Percentiles rank a stretch among this genome's conserved stretches.
phyloP scores from a whole-genome alignment of 2,797 vertebrate species.

The Macrochelys suwanniensis region DNA sequence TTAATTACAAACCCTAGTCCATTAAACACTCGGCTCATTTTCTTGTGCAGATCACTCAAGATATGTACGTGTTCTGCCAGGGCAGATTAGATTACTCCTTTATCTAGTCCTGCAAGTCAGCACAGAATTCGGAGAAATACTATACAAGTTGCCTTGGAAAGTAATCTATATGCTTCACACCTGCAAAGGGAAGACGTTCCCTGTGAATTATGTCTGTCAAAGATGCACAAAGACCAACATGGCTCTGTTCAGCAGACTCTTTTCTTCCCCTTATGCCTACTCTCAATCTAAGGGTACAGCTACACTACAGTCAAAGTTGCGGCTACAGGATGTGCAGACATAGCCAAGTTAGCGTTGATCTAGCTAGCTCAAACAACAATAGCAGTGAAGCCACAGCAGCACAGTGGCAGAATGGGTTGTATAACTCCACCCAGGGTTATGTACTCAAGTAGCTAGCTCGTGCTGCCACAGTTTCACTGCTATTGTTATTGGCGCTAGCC shows the following conservation, averaged over 20 bases:
- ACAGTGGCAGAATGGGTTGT: too few relatives aligned
- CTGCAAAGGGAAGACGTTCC: not conserved
- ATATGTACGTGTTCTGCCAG: conserved; percentile 33
- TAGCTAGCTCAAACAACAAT: too few relatives aligned
- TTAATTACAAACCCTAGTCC: conserved; percentile 38
- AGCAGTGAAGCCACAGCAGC: too few relatives aligned
- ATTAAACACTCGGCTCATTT: conserved; percentile 45
- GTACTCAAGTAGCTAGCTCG: too few relatives aligned
- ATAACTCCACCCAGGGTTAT: not conserved
- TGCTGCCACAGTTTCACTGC: not conserved
- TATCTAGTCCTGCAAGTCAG: conserved; percentile 52
- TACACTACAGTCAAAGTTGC: too few relatives aligned
- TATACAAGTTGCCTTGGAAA: conserved; percentile 41
- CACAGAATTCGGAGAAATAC: conserved; percentile 45
- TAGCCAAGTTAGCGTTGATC: too few relatives aligned
- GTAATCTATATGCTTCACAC: not conserved
- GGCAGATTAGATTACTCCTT: conserved; percentile 6
- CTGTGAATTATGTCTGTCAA: not conserved
- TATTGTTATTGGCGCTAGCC: not conserved
- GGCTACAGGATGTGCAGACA: too few relatives aligned
- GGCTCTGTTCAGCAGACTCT: not conserved
- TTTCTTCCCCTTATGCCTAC: not conserved
- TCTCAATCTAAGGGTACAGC: not conserved
- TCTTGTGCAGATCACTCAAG: conserved; percentile 32
- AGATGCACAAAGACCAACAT: not conserved